Conservation (phyloP, 2,113 vertebrate species). For the Proterorhinus semilunaris region DNA sequence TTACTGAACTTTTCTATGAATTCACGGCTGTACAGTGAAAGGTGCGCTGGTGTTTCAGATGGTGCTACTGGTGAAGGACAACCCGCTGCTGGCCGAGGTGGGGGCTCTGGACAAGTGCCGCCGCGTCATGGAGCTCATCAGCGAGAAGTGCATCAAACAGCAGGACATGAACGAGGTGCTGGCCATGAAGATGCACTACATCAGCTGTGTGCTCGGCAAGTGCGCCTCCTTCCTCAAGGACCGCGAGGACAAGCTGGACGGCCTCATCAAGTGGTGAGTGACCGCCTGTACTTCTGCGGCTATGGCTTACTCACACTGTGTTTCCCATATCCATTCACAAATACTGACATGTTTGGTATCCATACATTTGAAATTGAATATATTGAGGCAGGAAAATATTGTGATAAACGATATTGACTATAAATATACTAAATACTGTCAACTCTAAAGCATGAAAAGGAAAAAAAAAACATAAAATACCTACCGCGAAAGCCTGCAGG, state of each 20-base stretch:
- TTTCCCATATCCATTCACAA: too few species aligned
- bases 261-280: conserved; percentile 86
- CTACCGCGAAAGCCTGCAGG: too few species aligned
- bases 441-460: too few species aligned
- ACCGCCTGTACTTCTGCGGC: not conserved
- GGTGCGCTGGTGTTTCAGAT: conserved; percentile 71
- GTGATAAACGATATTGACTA: too few species aligned
- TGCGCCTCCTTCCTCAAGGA: conserved; percentile 87
- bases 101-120: conserved; percentile 88
- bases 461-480: too few species aligned
- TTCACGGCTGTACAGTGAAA: not conserved
- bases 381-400: too few species aligned
- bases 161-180: conserved; percentile 98
- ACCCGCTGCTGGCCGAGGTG: conserved; percentile 85
- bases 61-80: conserved; percentile 91
- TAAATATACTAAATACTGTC: too few species aligned
- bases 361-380: too few species aligned
- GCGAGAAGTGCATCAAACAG: conserved; percentile 96
- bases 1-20: too few species aligned
- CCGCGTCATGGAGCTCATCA: conserved; percentile 92
- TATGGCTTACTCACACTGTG: too few species aligned
- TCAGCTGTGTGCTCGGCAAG: conserved; percentile 92
- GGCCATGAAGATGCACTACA: conserved; percentile 98
- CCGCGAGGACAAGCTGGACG: conserved; percentile 87
- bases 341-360: too few species aligned